Conservation (phyloP, 2,797 vertebrate species). For the Remorina albescens region DNA sequence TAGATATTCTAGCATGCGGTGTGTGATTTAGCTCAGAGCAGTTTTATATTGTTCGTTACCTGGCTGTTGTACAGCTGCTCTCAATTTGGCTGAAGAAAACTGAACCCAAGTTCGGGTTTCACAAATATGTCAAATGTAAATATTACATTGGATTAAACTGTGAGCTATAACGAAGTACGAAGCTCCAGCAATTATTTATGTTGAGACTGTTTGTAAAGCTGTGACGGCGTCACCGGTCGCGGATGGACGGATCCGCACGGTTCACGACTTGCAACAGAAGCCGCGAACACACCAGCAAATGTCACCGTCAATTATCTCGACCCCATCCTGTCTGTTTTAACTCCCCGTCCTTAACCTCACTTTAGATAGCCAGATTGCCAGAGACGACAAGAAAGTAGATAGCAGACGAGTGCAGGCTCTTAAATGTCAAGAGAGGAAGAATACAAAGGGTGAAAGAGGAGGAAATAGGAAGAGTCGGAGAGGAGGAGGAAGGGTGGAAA, state of each 20-base stretch:
- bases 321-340: constrained; percentile 13
- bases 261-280: constrained; percentile 2
- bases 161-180: neutral
- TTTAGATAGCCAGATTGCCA: constrained; percentile 40
- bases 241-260: neutral
- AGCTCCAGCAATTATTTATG: neutral
- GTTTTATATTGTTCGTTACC: neutral
- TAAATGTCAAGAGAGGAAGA: constrained; percentile 65
- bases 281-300: constrained; percentile 37
- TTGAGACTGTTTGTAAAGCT: neutral
- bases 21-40: neutral
- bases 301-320: constrained; percentile 31
- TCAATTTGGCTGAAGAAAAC: neutral
- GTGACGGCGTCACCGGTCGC: neutral
- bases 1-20: neutral
- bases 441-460: neutral
- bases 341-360: constrained; percentile 42
- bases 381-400: constrained; percentile 63
- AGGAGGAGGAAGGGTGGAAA: neutral
- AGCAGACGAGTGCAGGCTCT: constrained; percentile 19
- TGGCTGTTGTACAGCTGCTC: neutral
- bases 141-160: too few species aligned
- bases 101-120: too few species aligned
- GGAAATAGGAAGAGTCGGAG: neutral
- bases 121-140: too few species aligned